Conservation (phyloP, 2,797 vertebrate species). For the Atherinosoma microstoma region DNA sequence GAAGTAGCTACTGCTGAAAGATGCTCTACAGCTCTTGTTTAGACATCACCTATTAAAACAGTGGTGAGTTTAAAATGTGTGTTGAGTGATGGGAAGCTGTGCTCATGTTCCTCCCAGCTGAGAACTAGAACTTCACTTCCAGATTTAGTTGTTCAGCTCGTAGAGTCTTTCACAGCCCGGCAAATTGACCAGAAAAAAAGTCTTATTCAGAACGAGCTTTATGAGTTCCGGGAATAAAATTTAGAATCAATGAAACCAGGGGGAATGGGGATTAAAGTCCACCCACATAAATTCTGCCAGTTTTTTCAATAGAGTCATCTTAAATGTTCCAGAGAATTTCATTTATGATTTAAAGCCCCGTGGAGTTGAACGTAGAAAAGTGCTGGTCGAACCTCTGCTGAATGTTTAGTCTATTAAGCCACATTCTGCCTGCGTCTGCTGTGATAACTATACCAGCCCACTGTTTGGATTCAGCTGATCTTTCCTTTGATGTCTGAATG, state of each 20-base stretch:
- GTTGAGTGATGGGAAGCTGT: slow-evolving; percentile 17
- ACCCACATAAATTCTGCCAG: slow-evolving; percentile 44
- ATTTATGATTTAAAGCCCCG: slow-evolving; percentile 54
- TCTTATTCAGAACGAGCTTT: slow-evolving; percentile 26
- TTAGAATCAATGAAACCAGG: slow-evolving; percentile 39
- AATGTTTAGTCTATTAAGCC: slow-evolving; percentile 73
- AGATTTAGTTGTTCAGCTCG: slow-evolving; percentile 13
- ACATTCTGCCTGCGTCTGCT: slow-evolving; percentile 59
- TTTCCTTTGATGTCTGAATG: slow-evolving; percentile 73
- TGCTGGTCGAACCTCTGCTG: slow-evolving; percentile 52
- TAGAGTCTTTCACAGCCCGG: slow-evolving; percentile 6
- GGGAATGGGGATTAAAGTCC: slow-evolving; percentile 52
- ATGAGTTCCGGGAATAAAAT: slow-evolving; percentile 23
- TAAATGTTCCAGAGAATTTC: slow-evolving; percentile 58
- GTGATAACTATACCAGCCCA: slow-evolving; percentile 64
- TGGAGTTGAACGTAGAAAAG: slow-evolving; percentile 61
- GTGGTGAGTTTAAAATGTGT: not conserved
- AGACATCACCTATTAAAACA: not conserved
- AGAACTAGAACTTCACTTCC: not conserved
- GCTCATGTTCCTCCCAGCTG: not conserved
- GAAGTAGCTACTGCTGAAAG: not conserved
- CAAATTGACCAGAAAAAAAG: slow-evolving; percentile 8
- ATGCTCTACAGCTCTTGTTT: not conserved
- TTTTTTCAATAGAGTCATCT: slow-evolving; percentile 59
- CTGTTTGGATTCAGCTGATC: slow-evolving; percentile 64